phyloP scores from a whole-genome alignment of 2,888 invertebrate genomes.

The Dusona sp. region DNA sequence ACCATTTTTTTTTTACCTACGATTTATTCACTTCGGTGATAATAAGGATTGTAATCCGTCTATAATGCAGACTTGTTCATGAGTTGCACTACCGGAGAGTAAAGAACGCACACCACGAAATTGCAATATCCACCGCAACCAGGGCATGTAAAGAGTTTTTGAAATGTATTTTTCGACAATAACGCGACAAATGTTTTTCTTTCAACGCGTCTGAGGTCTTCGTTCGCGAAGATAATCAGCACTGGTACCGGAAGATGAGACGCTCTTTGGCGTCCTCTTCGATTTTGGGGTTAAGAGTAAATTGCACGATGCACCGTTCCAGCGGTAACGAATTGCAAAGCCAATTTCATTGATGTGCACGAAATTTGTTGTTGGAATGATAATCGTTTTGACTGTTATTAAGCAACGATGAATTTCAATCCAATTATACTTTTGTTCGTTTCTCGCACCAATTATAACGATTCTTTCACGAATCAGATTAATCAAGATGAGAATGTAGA shows the following conservation, averaged over 20 bases:
- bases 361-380: conserved; percentile 33
- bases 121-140: neutral
- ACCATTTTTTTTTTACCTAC: conserved; percentile 74
- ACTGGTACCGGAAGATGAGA: conserved; percentile 45
- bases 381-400: neutral
- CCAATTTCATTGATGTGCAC: conserved; percentile 2
- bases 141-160: neutral
- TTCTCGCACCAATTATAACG: conserved; percentile 6
- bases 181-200: neutral
- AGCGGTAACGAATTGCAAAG: neutral
- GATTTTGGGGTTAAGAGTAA: neutral
- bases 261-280: conserved; percentile 47
- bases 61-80: neutral
- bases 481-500: neutral
- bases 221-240: conserved; percentile 55
- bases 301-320: neutral
- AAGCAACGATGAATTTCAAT: conserved; percentile 1
- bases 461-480: neutral
- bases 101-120: neutral
- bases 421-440: conserved; percentile 21
- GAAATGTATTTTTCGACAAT: conserved; percentile 11
- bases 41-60: conserved; percentile 16
- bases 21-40: conserved; percentile 1
- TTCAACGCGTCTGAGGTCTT: conserved; percentile 71
- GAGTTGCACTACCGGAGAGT: neutral